Evolutionary conservation across 2,797 vertebrate genomes (phyloP), one percentile per base, ranked within the genome.

Genomic region (Odontamblyopus lacepedii): DNA sequence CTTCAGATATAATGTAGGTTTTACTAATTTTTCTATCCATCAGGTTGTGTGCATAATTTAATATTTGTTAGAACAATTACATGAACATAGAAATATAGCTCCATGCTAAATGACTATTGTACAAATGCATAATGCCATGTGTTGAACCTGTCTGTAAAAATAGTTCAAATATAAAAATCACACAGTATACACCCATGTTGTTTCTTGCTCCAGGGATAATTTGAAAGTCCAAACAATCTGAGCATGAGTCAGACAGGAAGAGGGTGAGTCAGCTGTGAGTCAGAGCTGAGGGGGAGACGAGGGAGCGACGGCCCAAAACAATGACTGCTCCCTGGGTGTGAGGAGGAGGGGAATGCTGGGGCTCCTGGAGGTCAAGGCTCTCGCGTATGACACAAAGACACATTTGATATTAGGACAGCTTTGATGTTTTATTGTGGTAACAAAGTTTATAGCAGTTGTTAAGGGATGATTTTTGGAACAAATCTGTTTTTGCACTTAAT

Each of bases 221-320:
- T 83, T 84, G 74, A 92, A 91, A 88, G 90, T 84, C 80, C 91
- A 93, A 93, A 94, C 92, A 93, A 93, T 95, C 84, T 61, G 76
- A 70, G 80, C 0, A 73, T 94, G 91, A 94, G 81, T 94, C 93
- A 95, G 72, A 79, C 89, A 92, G 91, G 92, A 94, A 94, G 86
- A 91, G 93, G 86, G 87, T 91, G 90, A 88, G 80, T 90, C 87
- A 89, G 78, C 15, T 68, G 80, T 95, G 93, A 95, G 85, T 95
- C 94, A 95, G 82, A 83, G 83, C 91, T 93, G 60, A n/a, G 88
- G 87, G 63, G 87, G 89, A 87, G 72, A 82, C 87, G 18, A n/a
- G 30, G 61, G 61, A 63, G 19, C 11, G 30, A 12, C 8, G 19
- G 61, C 61, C 61, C 61, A 63, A 65, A 87, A 92, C 91, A 91